These are phyloP conservation scores for Ceratina australensis DNA, from an alignment of 1,140 invertebrate species.

Conservation along the genomic window DNA sequence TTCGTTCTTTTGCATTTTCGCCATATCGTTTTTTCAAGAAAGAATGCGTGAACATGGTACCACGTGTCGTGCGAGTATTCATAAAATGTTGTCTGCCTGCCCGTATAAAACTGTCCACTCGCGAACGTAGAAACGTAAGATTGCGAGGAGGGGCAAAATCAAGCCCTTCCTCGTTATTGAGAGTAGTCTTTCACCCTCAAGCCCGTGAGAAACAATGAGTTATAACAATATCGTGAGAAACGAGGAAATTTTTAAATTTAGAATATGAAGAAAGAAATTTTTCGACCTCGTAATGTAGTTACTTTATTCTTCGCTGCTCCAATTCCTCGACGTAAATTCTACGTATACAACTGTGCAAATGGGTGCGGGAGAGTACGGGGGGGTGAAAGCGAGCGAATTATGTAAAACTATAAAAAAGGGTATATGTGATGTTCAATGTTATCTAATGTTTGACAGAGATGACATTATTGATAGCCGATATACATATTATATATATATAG, in stretches of 20 bases:
- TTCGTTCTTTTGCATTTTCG: constrained; percentile 6
- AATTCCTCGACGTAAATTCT: background rate
- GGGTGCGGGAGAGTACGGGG: background rate
- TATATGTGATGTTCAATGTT: constrained; percentile 66
- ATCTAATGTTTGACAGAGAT: constrained; percentile 67
- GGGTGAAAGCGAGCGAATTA: background rate
- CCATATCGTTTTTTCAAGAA: constrained; percentile 9
- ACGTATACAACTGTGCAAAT: background rate
- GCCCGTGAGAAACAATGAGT: too few relatives aligned
- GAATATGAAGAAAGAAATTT: background rate
- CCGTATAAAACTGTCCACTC: constrained; percentile 8
- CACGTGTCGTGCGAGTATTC: background rate
- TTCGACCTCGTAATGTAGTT: background rate
- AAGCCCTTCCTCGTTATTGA: background rate
- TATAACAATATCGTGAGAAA: background rate
- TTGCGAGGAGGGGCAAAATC: background rate
- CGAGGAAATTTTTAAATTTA: too few relatives aligned
- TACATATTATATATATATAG: constrained; percentile 63
- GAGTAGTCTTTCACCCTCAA: background rate
- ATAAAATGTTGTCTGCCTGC: background rate
- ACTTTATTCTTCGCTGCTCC: background rate
- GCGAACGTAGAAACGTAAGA: background rate
- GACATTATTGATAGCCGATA: constrained; percentile 62
- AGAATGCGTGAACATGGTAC: constrained; percentile 12
- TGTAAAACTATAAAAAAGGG: constrained; percentile 15